Evolutionary conservation across 2,888 invertebrate species (phyloP).

Genomic region (Cordylochernes scorpioides): DNA sequence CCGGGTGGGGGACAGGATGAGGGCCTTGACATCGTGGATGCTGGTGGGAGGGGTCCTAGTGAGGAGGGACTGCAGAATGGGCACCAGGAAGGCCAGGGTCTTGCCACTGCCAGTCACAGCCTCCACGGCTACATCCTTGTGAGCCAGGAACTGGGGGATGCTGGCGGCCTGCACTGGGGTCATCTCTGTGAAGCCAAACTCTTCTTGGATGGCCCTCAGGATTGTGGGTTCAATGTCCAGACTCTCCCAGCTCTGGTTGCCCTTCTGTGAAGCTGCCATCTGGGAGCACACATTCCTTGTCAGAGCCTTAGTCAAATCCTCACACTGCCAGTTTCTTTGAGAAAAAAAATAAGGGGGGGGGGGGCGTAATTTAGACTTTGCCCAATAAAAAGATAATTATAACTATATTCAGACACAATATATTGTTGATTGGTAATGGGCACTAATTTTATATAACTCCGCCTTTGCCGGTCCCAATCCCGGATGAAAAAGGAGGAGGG

Average conservation of each 20-base stretch:
- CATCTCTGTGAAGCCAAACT: conserved; percentile 30
- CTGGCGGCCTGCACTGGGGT: conserved; percentile 47
- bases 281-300: no score
- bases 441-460: no score
- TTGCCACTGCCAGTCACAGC: conserved; percentile 97
- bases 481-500: no score
- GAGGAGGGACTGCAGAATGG: conserved; percentile 54
- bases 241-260: conserved; percentile 4
- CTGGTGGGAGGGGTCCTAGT: conserved; percentile 32
- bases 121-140: conserved; percentile 91
- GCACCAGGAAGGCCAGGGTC: conserved; percentile 80
- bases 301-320: no score
- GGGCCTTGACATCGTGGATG: conserved; percentile 42
- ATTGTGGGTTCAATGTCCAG: conserved; percentile 3
- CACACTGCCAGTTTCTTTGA: no score
- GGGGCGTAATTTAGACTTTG: no score
- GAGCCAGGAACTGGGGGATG: conserved; percentile 56
- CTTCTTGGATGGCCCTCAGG: conserved; percentile 17
- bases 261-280: no score
- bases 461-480: no score
- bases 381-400: no score
- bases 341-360: no score
- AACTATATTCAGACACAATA: no score
- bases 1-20: conserved; percentile 80
- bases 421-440: no score